A percentile compares a stretch with the other conserved stretches of the same genome.
Conservation (phyloP, 2,113 vertebrate genomes). For the Abramis brama region DNA sequence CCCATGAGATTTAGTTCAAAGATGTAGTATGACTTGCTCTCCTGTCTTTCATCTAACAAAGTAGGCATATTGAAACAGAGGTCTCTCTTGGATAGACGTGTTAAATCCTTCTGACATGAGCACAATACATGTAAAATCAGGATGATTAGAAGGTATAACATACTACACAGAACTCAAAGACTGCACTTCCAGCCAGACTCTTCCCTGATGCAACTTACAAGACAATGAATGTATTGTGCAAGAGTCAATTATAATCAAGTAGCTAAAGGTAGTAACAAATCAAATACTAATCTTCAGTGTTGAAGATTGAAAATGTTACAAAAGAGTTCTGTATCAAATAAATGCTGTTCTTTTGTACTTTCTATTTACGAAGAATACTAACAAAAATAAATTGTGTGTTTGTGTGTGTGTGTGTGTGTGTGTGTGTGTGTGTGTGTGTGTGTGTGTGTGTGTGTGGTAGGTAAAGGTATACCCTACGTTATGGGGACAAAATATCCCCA, state of each 20-base stretch:
- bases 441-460: no score
- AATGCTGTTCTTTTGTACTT: neutral
- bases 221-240: slow-evolving; percentile 17
- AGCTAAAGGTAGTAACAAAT: neutral
- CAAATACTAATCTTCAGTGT: neutral
- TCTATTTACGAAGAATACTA: neutral
- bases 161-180: neutral
- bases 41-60: slow-evolving; percentile 4
- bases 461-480: no score
- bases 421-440: no score
- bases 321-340: neutral
- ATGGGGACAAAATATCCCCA: no score
- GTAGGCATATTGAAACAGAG: slow-evolving; percentile 20
- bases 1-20: slow-evolving; percentile 14
- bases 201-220: neutral
- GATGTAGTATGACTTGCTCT: neutral
- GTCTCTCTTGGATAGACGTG: neutral
- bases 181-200: slow-evolving; percentile 1
- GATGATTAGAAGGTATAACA: slow-evolving; percentile 21
- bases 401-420: no score
- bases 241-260: slow-evolving; percentile 7
- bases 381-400: neutral
- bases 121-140: slow-evolving; percentile 29
- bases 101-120: slow-evolving; percentile 35
- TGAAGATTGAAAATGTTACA: neutral